Conservation (phyloP, 2,113 vertebrate species). For the Pollimyrus isidori region DNA sequence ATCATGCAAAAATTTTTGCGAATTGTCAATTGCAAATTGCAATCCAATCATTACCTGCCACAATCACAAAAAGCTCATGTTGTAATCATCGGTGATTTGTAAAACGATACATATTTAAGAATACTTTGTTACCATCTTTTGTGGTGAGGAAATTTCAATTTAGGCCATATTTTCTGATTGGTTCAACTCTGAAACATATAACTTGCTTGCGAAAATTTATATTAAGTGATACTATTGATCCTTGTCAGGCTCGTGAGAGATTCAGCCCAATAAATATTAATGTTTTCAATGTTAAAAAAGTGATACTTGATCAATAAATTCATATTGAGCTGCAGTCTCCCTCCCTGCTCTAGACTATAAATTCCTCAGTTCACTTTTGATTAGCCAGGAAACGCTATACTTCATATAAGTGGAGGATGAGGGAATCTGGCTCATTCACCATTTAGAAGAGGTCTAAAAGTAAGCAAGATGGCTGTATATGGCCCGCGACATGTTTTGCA, state of each 20-base stretch:
- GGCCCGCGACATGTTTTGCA: background rate
- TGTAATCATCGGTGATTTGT: background rate
- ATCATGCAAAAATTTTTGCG: background rate
- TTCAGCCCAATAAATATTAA: background rate
- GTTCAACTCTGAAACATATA: background rate
- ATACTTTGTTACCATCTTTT: background rate
- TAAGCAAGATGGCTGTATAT: background rate
- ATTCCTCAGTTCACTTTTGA: background rate
- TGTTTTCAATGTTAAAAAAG: background rate
- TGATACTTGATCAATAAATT: background rate
- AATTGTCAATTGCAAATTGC: background rate
- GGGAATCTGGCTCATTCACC: background rate
- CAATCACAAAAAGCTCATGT: background rate
- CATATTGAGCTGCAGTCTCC: background rate
- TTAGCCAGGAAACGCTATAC: background rate
- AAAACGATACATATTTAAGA: background rate
- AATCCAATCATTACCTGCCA: background rate
- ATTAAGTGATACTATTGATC: background rate
- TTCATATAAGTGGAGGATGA: background rate
- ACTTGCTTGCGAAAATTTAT: background rate
- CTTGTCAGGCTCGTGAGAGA: background rate
- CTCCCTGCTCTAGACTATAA: background rate
- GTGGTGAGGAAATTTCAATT: background rate
- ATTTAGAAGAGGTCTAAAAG: background rate
- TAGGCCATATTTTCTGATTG: background rate